Conservation (phyloP, 2,113 vertebrate genomes). For the Oreotragus oreotragus region DNA sequence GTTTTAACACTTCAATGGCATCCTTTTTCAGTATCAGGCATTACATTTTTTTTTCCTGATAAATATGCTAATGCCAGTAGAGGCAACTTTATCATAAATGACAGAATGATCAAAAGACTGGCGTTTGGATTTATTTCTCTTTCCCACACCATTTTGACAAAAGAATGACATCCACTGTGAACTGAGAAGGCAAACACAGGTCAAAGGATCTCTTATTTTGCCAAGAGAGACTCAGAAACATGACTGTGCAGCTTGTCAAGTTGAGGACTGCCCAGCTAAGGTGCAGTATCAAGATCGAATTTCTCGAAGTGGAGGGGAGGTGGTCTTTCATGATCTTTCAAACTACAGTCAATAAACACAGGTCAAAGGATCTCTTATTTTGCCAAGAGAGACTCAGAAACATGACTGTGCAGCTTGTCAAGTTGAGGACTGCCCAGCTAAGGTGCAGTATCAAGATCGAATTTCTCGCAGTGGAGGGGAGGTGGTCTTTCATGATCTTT, state of each 20-base stretch:
- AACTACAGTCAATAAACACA: neutral
- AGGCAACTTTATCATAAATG: neutral
- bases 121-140: neutral
- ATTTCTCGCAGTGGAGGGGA: fast-evolving
- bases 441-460: too few species aligned
- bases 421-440: neutral
- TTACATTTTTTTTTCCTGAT: neutral
- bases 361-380: neutral
- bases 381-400: neutral
- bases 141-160: neutral
- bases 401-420: neutral
- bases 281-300: too few species aligned
- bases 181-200: neutral
- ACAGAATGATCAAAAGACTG: neutral
- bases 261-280: neutral
- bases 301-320: fast-evolving
- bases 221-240: neutral
- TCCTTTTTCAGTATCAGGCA: neutral
- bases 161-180: neutral
- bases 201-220: neutral
- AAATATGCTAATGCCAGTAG: neutral
- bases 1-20: neutral
- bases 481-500: neutral
- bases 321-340: neutral
- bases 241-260: neutral